phyloP scores from a whole-genome alignment of 2,888 invertebrate species.

The Thera britannica region DNA sequence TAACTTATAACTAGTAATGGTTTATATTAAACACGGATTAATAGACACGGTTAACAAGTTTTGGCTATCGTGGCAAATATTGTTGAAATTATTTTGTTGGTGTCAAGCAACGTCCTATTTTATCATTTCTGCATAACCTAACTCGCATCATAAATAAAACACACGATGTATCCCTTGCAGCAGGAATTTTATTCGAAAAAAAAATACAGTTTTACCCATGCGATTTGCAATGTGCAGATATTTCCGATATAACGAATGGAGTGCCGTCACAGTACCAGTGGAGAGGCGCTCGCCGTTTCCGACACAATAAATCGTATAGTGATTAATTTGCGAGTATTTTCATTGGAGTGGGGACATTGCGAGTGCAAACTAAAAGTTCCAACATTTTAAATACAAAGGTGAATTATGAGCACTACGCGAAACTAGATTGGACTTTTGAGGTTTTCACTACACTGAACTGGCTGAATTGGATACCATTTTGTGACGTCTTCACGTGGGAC shows the following conservation, averaged over 20 bases:
- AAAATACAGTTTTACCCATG: conserved; percentile 16
- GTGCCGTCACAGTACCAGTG: conserved; percentile 12
- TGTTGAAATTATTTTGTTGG: too few species aligned
- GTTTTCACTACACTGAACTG: too few species aligned
- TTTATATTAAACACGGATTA: too few species aligned
- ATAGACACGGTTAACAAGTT: too few species aligned
- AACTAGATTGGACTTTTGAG: background rate
- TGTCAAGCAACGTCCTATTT: background rate
- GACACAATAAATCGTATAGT: conserved; percentile 34
- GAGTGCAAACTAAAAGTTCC: conserved; percentile 2
- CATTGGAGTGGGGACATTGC: conserved; percentile 29
- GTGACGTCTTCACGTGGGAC: too few species aligned
- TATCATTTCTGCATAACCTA: background rate
- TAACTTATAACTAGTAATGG: too few species aligned
- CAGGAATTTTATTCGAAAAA: background rate
- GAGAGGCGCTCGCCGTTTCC: conserved; percentile 34
- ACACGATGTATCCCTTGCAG: background rate
- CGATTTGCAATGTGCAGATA: conserved; percentile 24
- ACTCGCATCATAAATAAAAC: background rate
- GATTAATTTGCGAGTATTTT: conserved; percentile 34
- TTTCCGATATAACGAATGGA: conserved; percentile 35
- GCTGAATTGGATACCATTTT: too few species aligned
- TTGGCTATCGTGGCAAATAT: too few species aligned
- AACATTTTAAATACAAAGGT: conserved; percentile 6
- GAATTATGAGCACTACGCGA: background rate